These are phyloP conservation scores for Halotydeus destructor DNA, from an alignment of 1,140 invertebrate genomes.

Conservation along the genomic window DNA sequence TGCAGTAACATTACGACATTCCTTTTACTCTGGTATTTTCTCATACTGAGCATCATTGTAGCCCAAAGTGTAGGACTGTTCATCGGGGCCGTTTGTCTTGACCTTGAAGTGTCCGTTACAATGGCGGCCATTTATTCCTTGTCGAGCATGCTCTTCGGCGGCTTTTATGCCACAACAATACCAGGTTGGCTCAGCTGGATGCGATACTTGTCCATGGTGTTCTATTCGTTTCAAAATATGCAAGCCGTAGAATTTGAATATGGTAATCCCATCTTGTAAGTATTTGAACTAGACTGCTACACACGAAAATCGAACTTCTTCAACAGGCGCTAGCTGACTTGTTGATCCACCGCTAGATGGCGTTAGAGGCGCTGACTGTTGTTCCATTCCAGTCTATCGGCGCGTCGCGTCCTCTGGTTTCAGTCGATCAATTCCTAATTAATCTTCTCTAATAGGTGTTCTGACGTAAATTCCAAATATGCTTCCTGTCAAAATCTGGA, in stretches of 20 bases:
- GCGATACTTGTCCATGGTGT: conserved; percentile 48
- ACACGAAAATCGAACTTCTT: not conserved
- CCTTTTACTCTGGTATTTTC: conserved; percentile 43
- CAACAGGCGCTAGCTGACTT: conserved; percentile 5
- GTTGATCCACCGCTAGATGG: not conserved
- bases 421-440: too few relatives aligned
- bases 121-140: conserved; percentile 55
- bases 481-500: too few relatives aligned
- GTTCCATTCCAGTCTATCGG: not conserved
- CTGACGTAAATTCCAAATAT: too few relatives aligned
- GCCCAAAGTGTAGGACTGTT: conserved; percentile 57
- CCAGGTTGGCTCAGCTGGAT: conserved; percentile 57
- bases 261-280: conserved; percentile 44
- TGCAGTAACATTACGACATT: conserved; percentile 35
- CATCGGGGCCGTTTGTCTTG: conserved; percentile 54
- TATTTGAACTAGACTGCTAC: too few relatives aligned
- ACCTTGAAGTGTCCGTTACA: conserved; percentile 56
- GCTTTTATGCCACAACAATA: conserved; percentile 56
- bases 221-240: conserved; percentile 68
- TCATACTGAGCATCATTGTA: conserved; percentile 28
- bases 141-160: conserved; percentile 56
- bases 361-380: conserved; percentile 1
- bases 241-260: conserved; percentile 57
- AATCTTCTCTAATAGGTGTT: too few relatives aligned
- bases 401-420: too few relatives aligned